Evolutionary conservation across 2,113 vertebrate species (phyloP), one percentile per base, ranked within the genome.

Genomic region (Protobothrops flavoviridis): DNA sequence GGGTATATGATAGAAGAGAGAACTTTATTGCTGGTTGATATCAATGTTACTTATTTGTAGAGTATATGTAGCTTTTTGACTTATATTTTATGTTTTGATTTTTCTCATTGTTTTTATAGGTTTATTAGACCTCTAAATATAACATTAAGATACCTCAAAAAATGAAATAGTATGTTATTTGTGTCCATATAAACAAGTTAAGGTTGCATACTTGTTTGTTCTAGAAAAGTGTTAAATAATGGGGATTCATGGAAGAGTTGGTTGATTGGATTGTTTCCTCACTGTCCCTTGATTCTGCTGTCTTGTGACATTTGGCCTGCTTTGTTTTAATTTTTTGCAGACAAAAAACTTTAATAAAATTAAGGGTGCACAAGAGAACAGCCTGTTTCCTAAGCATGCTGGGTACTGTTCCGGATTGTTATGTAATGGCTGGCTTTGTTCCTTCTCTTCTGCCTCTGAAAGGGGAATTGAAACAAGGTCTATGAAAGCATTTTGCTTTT

Each of bases 41-140:
- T 61, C 88, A 93, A 96, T 88, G 88, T 20, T n/a, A 74, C 64
- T 52, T 95, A 93, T 0, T 1, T 61, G 45, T 91, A 93, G 94
- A 95, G 43, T 2, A 94, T 91, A 93, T 1, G 0, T 88, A 95
- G 88, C 8, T 92, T 13, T 89, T 87, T 53, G 61, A 93, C 90
- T 92, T 29, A 48, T 93, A 91, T 64, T 64, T 92, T 50, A 86
- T 52, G 93, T 91, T 64, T 91, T 92, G 88, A 81, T 43, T 74
- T 26, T n/a, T 69, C 95, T 48, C 89, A 94, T 90, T 85, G 88
- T 92, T 87, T 24, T 95, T 95, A 23, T 86, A 57, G 53, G 92
- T 97, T 97, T 96, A 95, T 88, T 89, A 92, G 21, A 91, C 69
- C 52, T 86, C 93, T 93, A 95, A 95, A 94, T 97, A 95, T 95